phyloP scores from a whole-genome alignment of 2,797 vertebrate genomes.

The Chlorospingus flavigularis region DNA sequence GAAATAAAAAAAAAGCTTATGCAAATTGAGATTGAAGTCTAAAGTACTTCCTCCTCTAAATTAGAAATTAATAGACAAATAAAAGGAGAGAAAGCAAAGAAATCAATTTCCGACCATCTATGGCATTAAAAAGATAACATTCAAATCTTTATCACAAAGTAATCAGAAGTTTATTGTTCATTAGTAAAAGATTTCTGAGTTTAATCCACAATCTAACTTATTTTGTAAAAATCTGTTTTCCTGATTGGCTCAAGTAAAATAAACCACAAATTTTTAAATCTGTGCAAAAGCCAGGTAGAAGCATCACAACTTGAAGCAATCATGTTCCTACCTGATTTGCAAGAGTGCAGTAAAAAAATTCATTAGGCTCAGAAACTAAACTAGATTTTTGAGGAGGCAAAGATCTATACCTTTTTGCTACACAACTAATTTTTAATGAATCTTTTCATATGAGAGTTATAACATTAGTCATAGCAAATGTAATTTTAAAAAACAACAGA shows the following conservation, averaged over 20 bases:
- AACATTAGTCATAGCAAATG: neutral
- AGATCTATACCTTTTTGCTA: neutral
- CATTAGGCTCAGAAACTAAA: neutral
- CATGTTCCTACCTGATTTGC: neutral
- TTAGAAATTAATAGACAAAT: neutral
- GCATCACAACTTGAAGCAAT: neutral
- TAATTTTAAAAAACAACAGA: neutral
- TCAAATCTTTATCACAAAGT: neutral
- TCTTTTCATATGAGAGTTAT: neutral
- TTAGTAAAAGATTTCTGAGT: neutral
- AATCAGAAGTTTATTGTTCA: neutral
- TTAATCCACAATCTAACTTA: neutral
- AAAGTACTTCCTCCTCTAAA: neutral
- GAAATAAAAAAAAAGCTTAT: neutral
- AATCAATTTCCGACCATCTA: neutral
- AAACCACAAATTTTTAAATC: neutral
- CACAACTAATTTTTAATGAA: neutral
- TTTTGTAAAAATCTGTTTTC: neutral
- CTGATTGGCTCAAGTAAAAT: neutral
- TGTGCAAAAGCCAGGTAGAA: neutral
- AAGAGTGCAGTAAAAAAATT: neutral
- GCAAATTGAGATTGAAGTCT: neutral
- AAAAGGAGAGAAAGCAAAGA: fast-evolving
- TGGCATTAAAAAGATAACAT: neutral
- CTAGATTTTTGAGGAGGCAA: neutral